Evolutionary conservation across 2,888 invertebrate species (phyloP), one percentile per base, ranked within the genome.

Genomic region (Phasia obesa): DNA sequence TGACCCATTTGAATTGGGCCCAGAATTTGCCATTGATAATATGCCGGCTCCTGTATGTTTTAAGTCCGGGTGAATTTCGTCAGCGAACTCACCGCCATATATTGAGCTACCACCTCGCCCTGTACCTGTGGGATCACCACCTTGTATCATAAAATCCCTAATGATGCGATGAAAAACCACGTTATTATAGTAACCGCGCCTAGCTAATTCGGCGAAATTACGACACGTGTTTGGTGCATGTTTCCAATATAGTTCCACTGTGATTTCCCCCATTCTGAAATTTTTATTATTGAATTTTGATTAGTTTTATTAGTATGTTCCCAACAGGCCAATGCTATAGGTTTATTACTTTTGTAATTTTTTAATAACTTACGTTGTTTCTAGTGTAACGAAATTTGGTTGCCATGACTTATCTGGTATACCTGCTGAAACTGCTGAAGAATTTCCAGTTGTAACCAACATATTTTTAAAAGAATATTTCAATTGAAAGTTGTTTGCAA

Each of bases 11-110:
- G 97, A 95, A 88, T 99, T 94, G 0, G 98, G 98, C 0, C 99
- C 99, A 21, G 98, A 96, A 93, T 99, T 99, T 0, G 99, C 99
- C 99, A 99, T 99, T 0, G 98, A 98, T 42, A 98, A 88, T 76
- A 98, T 94, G 0, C 97, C 98, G 23, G 95, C 95, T 21, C 93
- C 99, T n/a, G 98, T 97, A 90, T 99, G 99, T 90, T 98, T 99
- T 73, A 99, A 92, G 85, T 98, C 98, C 35, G 95, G 93, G 87
- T 97, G 95, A 85, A 99, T 97, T 93, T 99, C 99, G 92, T 99
- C 99, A 73, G 96, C 95, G 92, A 99, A 99, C 86, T 94, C 94
- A 85, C 95, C 95, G 0, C 99, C 99, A 92, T 99, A 99, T 87
- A 99, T 99, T 0, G 98, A 98, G 55, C 96, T 95, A 0, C 99